Evolutionary conservation across 2,888 invertebrate genomes (phyloP).

Genomic region (Cheilosia variabilis): DNA sequence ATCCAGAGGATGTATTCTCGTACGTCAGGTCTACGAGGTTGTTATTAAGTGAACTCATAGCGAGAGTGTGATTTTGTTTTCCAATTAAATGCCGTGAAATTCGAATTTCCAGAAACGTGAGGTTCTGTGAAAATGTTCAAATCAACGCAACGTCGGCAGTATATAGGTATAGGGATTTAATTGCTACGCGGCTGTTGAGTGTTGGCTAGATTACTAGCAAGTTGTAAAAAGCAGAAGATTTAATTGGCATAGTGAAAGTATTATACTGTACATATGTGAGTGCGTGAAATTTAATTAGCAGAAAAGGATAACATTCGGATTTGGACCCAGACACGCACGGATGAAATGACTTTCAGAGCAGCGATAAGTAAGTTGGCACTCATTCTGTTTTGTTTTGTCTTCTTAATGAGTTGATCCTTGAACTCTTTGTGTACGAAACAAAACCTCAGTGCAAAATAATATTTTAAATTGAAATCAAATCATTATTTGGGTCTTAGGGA

Average conservation of each 20-base stretch:
- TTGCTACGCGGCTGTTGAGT: constrained; percentile 1
- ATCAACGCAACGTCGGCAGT: not conserved
- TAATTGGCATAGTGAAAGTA: constrained; percentile 4
- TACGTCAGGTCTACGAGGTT: not conserved
- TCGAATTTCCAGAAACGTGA: not conserved
- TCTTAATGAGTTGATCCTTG: constrained; percentile 32
- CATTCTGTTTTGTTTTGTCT: not conserved
- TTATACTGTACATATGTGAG: not conserved
- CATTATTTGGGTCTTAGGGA: not conserved
- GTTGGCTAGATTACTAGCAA: not conserved
- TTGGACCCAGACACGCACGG: constrained; percentile 21
- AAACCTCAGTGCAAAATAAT: not conserved
- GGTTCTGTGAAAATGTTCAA: constrained; percentile 11
- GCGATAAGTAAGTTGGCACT: constrained; percentile 52
- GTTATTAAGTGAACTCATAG: not conserved
- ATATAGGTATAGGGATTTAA: not conserved
- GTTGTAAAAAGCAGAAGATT: not conserved
- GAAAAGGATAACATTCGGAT: constrained; percentile 55
- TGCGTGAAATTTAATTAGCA: constrained; percentile 52
- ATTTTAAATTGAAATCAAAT: no score
- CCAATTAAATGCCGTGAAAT: constrained; percentile 8
- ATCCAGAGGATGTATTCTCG: constrained; percentile 4
- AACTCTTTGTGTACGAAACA: not conserved
- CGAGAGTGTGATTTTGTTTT: constrained; percentile 1
- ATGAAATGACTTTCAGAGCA: constrained; percentile 30